Percentiles rank a stretch among this genome's conserved stretches.
Conservation (phyloP, 2,797 vertebrate species). For the Xyrichtys novacula region DNA sequence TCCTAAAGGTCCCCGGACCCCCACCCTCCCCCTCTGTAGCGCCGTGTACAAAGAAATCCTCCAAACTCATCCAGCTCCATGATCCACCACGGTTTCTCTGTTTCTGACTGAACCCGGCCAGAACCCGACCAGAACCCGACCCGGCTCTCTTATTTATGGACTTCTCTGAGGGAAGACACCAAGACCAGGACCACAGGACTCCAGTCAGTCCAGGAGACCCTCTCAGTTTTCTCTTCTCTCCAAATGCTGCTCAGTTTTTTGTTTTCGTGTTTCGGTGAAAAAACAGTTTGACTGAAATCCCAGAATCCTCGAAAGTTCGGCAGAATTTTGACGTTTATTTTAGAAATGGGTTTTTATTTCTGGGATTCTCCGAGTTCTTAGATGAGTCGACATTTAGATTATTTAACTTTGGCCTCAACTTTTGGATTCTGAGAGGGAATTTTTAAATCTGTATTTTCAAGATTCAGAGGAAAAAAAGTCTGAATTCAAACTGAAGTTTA, state of each 20-base stretch:
- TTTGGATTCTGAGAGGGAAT: too few relatives aligned
- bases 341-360: too few relatives aligned
- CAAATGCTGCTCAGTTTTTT: conserved; percentile 2
- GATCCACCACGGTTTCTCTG: conserved; percentile 37
- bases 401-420: too few relatives aligned
- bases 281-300: too few relatives aligned
- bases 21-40: conserved; percentile 44
- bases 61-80: conserved; percentile 46
- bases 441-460: too few relatives aligned
- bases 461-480: too few relatives aligned
- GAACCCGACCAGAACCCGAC: conserved; percentile 27
- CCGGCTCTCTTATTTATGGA: conserved; percentile 55
- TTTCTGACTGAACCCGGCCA: conserved; percentile 10
- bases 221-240: not conserved
- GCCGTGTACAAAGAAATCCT: conserved; percentile 63
- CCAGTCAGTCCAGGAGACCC: conserved; percentile 4
- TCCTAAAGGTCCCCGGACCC: conserved; percentile 26
- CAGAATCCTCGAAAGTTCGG: too few relatives aligned
- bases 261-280: too few relatives aligned
- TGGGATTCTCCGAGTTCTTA: too few relatives aligned
- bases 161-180: conserved; percentile 21
- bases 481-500: too few relatives aligned
- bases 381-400: too few relatives aligned
- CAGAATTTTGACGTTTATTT: too few relatives aligned
- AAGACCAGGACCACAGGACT: conserved; percentile 24